These are phyloP conservation scores for Drosophila anceps DNA, from an alignment of 2,888 invertebrate species.

Conservation along the genomic window DNA sequence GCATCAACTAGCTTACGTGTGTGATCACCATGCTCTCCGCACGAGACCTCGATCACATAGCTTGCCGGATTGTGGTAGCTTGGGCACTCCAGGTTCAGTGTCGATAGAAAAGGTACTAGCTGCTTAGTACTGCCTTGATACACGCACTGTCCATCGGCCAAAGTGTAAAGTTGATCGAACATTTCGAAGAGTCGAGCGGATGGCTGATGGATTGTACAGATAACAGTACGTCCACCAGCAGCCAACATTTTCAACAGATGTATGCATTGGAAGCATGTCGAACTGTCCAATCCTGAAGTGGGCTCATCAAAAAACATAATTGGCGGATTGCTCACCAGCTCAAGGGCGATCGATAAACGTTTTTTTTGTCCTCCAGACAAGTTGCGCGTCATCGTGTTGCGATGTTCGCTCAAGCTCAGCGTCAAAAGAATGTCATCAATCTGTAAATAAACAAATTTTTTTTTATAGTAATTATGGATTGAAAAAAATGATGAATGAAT, in stretches of 20 bases:
- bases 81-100: slow-evolving; percentile 94
- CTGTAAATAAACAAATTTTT: slow-evolving; percentile 86
- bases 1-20: slow-evolving; percentile 93
- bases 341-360: slow-evolving; percentile 96
- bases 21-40: slow-evolving; percentile 98
- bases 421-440: slow-evolving; percentile 96
- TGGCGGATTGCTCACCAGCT: slow-evolving; percentile 98
- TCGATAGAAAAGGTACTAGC: slow-evolving; percentile 93
- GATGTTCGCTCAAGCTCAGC: slow-evolving; percentile 93
- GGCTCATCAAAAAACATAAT: slow-evolving; percentile 99
- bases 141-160: slow-evolving; percentile 97
- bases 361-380: slow-evolving; percentile 98
- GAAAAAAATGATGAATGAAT: neutral
- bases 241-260: slow-evolving; percentile 95
- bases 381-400: slow-evolving; percentile 95
- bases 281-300: slow-evolving; percentile 97
- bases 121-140: slow-evolving; percentile 96
- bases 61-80: slow-evolving; percentile 99
- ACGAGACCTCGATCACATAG: slow-evolving; percentile 98
- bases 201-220: slow-evolving; percentile 97
- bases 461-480: neutral
- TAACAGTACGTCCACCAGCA: slow-evolving; percentile 95
- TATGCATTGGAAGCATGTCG: slow-evolving; percentile 97
- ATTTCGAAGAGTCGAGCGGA: slow-evolving; percentile 98
- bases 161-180: slow-evolving; percentile 97